Evolutionary conservation across 2,797 vertebrate species (phyloP).

Genomic region (Parambassis ranga): DNA sequence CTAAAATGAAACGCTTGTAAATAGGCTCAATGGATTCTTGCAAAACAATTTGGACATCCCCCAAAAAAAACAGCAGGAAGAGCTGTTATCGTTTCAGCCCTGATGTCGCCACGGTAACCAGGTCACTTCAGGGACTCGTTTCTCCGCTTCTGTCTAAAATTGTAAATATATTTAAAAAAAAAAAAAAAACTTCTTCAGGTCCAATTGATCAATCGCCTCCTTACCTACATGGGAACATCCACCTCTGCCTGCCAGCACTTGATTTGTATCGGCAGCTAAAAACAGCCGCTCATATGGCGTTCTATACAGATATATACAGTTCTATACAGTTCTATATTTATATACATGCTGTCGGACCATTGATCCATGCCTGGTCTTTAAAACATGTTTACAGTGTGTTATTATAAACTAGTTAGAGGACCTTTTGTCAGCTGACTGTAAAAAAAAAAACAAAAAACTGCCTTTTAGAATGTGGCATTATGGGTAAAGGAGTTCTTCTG

Average conservation of each 20-base stretch:
- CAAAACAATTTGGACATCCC: no score
- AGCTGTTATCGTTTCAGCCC: no score
- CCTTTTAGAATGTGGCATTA: conserved; percentile 1
- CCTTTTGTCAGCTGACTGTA: background rate
- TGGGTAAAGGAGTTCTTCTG: background rate
- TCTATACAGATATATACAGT: no score
- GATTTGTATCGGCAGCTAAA: conserved; percentile 34
- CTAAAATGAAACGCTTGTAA: conserved; percentile 1
- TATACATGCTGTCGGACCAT: background rate
- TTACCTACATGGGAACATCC: background rate
- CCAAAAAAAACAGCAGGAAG: no score
- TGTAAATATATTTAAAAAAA: no score
- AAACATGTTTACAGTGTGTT: conserved; percentile 20
- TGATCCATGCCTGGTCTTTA: background rate
- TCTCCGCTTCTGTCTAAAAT: background rate
- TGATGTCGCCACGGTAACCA: no score
- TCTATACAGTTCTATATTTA: no score
- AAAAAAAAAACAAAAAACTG: background rate
- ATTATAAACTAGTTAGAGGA: background rate
- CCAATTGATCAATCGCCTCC: no score
- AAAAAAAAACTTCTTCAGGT: no score
- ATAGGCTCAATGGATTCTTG: background rate
- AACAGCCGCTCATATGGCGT: no score
- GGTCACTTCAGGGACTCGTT: background rate
- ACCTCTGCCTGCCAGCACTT: background rate